Evolutionary conservation across 2,113 vertebrate genomes (phyloP).

Genomic region (Tricholaema leucomelas): DNA sequence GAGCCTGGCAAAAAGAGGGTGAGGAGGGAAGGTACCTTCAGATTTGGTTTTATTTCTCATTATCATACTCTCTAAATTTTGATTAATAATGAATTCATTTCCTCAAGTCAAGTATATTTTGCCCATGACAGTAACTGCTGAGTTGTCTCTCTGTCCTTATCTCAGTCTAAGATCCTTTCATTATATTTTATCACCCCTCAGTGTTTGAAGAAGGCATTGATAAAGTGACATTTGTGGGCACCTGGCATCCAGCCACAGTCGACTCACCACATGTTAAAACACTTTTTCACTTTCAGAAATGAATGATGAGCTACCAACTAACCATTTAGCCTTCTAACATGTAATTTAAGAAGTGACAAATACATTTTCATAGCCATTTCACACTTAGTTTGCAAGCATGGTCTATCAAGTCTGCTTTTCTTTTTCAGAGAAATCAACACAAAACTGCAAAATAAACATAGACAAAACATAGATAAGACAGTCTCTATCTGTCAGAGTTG

Average conservation of each 20-base stretch:
- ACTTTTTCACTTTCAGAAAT: background rate
- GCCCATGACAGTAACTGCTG: background rate
- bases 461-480: too few species aligned
- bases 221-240: too few species aligned
- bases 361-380: too few species aligned
- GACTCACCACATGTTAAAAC: too few species aligned
- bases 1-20: background rate
- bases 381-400: background rate
- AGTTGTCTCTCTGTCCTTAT: background rate
- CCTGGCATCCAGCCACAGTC: too few species aligned
- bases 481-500: too few species aligned
- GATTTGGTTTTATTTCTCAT: too few species aligned
- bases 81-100: too few species aligned
- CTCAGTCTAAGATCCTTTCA: fast-evolving
- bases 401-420: fast-evolving
- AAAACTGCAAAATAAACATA: background rate
- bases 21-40: too few species aligned
- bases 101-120: too few species aligned
- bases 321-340: background rate
- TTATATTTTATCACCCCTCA: background rate
- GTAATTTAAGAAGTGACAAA: background rate
- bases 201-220: too few species aligned
- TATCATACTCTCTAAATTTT: too few species aligned
- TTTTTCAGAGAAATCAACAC: background rate
- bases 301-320: background rate